A percentile compares a stretch with the other conserved stretches of the same genome.
Conservation (phyloP, 2,113 vertebrate genomes). For the Crypturellus undulatus region DNA sequence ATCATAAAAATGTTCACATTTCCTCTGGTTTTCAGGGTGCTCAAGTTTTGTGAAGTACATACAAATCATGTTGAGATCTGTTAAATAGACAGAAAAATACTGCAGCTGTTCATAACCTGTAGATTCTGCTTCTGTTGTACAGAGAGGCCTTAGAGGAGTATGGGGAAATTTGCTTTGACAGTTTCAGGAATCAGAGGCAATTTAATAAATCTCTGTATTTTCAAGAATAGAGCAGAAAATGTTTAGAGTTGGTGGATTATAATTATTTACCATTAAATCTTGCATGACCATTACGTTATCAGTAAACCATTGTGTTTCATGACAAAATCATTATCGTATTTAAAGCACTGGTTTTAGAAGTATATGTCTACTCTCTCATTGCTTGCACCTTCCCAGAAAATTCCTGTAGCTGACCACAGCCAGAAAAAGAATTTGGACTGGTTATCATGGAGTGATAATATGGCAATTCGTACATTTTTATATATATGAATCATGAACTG, state of each 20-base stretch:
- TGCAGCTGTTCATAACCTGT: neutral
- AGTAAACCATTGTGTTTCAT: neutral
- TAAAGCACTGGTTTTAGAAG: neutral
- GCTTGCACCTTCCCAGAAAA: neutral
- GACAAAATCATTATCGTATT: neutral
- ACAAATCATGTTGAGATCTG: neutral
- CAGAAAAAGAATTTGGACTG: neutral
- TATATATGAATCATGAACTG: neutral
- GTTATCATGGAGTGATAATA: neutral
- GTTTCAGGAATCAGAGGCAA: neutral
- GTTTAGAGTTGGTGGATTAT: neutral
- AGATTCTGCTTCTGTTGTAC: neutral
- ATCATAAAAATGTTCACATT: neutral
- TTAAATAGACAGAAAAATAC: neutral
- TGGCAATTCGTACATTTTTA: neutral
- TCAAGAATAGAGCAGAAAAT: neutral
- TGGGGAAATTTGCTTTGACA: neutral
- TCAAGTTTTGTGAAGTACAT: neutral
- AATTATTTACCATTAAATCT: neutral
- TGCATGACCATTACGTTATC: neutral
- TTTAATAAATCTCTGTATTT: neutral
- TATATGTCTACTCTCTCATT: neutral
- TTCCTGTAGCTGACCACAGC: neutral
- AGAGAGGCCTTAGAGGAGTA: neutral
- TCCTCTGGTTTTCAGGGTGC: neutral